These are phyloP conservation scores for Apostichopus leukothele DNA, from an alignment of 53 echinoderm and acorn worm species.

Conservation along the genomic window DNA sequence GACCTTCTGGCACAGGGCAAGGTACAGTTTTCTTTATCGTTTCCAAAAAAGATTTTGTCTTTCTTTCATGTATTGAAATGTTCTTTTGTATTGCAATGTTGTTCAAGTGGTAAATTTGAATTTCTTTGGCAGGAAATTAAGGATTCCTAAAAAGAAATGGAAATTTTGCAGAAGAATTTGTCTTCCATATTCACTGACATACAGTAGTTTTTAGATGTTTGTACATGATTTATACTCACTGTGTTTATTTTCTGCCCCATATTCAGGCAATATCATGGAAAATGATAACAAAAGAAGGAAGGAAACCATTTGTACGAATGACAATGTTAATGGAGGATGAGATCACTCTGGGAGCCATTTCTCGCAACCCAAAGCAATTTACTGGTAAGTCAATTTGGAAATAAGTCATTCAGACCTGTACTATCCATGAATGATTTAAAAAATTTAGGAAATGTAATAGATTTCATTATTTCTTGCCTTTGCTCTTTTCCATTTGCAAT, in stretches of 20 bases:
- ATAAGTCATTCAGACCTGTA: no score
- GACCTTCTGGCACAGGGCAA: background rate
- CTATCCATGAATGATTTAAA: no score
- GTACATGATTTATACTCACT: no score
- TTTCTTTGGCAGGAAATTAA: background rate
- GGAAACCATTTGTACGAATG: constrained; percentile 3
- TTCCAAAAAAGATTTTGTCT: background rate
- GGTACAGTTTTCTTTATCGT: background rate
- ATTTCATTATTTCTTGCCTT: no score
- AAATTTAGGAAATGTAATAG: no score
- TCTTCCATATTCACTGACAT: no score
- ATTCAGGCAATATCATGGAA: background rate
- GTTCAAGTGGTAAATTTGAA: background rate
- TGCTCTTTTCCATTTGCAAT: no score
- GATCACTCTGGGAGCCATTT: background rate
- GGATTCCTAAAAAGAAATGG: background rate
- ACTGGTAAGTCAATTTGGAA: background rate
- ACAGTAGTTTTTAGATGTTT: no score
- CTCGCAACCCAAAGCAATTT: background rate
- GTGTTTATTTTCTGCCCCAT: background rate
- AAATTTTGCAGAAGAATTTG: no score
- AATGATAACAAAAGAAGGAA: background rate
- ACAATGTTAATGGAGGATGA: background rate
- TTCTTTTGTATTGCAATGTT: background rate
- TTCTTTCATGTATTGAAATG: no score